Evolutionary conservation across 2,888 invertebrate genomes (phyloP), one percentile per base, ranked within the genome.

Genomic region (Callyntrura guangdongensis): DNA sequence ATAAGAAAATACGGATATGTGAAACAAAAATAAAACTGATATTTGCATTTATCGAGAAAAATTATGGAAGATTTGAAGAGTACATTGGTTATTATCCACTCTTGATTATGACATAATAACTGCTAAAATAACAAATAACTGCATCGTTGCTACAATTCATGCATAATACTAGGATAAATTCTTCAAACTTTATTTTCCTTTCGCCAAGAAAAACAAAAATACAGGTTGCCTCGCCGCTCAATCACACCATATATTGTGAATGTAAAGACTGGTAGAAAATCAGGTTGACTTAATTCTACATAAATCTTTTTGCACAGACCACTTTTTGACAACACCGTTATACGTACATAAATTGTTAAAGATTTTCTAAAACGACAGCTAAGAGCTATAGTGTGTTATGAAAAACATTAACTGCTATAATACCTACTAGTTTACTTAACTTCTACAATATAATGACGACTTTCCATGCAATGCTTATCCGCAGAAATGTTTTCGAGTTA

Each of bases 1-100:
- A 61, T 22, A 22, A 22, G 67, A 72, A 67, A 9, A 25, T 59
- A 59, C 20, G 3, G 0, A 59, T 61, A 61, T 11, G 36, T n/a
- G 22, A 82, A 82, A 82, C 36, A 82, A 59, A 22, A 82, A 82
- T 61, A 61, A 82, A 82, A 81, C 17, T 59, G 45, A 61, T 82
- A 61, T 82, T 82, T 82, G 81, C 81, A 82, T 82, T 82, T 82
- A 82, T 61, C 59, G 56, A 56, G 59, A n/a, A 56, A 56, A 27
- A 49, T 20, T n/a, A 8, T 77, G 9, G 47, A 53, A 6, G 2
- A 12, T n/a, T 14, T 5, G 81, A 4, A 4, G 36, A 36, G 36
- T 36, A 4, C 17, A 47, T 72, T 47, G 3, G 0, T 17, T 0
- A 45, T 72, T 11, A 47, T 17, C 1, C 2, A 69, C n/a, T 72